Conservation (phyloP, 1,140 invertebrate species). For the Paramacrobiotus metropolitanus region DNA sequence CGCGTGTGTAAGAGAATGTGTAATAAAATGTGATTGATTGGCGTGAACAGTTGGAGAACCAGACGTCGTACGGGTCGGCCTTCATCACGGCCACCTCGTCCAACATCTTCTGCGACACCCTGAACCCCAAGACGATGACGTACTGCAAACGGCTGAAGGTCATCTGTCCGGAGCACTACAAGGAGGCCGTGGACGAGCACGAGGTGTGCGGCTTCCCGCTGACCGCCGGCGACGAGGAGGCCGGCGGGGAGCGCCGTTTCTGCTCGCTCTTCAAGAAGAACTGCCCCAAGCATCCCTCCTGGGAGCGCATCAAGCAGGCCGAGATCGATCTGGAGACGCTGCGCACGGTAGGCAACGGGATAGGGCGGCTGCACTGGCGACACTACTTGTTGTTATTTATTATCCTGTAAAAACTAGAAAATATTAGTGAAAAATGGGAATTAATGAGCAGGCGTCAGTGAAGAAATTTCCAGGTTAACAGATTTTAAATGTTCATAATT, state of each 20-base stretch:
- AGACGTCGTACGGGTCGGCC: slow-evolving; percentile 80
- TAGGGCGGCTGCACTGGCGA: no score
- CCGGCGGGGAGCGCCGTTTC: slow-evolving; percentile 51
- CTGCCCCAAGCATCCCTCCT: slow-evolving; percentile 72
- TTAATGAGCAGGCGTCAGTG: no score
- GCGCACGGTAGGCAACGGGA: slow-evolving; percentile 29
- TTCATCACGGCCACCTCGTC: slow-evolving; percentile 70
- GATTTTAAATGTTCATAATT: no score
- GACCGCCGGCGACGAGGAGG: slow-evolving; percentile 22
- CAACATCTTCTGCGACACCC: slow-evolving; percentile 98
- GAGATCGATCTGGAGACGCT: slow-evolving; percentile 47
- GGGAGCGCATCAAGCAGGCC: slow-evolving; percentile 78
- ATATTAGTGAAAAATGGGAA: no score
- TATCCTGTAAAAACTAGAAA: no score
- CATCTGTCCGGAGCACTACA: slow-evolving; percentile 89
- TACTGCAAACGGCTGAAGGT: slow-evolving; percentile 88
- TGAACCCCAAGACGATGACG: slow-evolving; percentile 60
- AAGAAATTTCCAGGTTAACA: no score
- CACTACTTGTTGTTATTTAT: no score
- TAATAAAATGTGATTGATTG: no score
- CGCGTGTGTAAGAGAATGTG: no score
- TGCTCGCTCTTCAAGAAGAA: slow-evolving; percentile 67
- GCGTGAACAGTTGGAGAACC: slow-evolving; percentile 62
- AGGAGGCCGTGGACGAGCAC: slow-evolving; percentile 41
- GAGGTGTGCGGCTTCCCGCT: slow-evolving; percentile 31